Evolutionary conservation across 2,888 invertebrate species (phyloP).

Genomic region (Blomia tropicalis): DNA sequence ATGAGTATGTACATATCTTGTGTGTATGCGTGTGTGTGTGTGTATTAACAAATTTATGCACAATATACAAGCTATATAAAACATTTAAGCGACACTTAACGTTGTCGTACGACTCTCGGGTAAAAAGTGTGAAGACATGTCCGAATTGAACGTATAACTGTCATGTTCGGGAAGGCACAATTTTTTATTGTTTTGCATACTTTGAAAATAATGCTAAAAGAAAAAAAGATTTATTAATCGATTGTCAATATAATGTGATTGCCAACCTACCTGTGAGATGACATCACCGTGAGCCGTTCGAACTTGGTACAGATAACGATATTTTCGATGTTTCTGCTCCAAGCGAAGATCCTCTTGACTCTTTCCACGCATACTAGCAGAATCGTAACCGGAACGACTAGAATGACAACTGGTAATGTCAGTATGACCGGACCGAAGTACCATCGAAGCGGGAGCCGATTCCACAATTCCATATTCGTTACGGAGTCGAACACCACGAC

Average conservation of each 20-base stretch:
- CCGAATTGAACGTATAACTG: conserved; percentile 53
- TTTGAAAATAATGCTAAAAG: conserved; percentile 59
- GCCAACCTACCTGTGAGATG: conserved; percentile 57
- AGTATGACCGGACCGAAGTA: not conserved
- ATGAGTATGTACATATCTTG: no score
- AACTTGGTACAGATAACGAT: conserved; percentile 78
- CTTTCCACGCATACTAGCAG: conserved; percentile 36
- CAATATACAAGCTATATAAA: not conserved
- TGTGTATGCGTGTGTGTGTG: no score
- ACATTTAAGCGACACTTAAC: conserved; percentile 33
- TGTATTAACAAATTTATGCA: not conserved
- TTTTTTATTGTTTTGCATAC: conserved; percentile 37
- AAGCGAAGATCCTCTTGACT: conserved; percentile 58
- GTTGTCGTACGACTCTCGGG: conserved; percentile 30
- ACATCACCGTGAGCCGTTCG: conserved; percentile 75
- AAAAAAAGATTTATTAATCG: conserved; percentile 11
- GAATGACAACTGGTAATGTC: conserved; percentile 26
- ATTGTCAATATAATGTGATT: not conserved
- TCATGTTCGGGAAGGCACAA: conserved; percentile 42
- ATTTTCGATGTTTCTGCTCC: conserved; percentile 71
- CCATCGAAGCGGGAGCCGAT: conserved; percentile 2
- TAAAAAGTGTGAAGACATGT: conserved; percentile 53
- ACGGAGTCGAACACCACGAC: conserved; percentile 42
- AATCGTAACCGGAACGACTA: conserved; percentile 37
- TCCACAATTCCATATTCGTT: conserved; percentile 30